Conservation (phyloP, 2,888 invertebrate species). For the Drosophila diplacantha region DNA sequence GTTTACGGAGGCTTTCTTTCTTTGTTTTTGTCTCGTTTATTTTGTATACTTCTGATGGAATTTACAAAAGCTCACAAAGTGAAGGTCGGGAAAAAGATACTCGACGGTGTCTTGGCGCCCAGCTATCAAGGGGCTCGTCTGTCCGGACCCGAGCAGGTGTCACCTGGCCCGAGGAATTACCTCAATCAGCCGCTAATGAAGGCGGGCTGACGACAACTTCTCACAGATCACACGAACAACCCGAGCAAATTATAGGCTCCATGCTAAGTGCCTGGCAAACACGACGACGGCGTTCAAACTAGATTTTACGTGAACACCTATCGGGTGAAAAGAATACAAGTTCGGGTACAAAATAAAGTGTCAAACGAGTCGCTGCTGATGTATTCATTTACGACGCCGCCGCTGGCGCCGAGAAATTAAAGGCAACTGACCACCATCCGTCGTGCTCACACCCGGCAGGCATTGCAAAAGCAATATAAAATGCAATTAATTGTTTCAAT, state of each 20-base stretch:
- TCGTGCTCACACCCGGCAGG: conserved; percentile 26
- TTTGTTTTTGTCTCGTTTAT: conserved; percentile 7
- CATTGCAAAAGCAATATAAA: conserved; percentile 36
- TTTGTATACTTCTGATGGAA: conserved; percentile 5
- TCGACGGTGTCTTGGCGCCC: neutral
- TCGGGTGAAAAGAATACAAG: conserved; percentile 17
- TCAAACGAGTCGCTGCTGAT: conserved; percentile 29
- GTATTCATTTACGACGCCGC: conserved; percentile 30
- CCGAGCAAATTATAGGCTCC: conserved; percentile 30
- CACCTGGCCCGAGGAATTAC: conserved; percentile 7
- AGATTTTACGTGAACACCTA: conserved; percentile 49
- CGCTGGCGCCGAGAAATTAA: conserved; percentile 38
- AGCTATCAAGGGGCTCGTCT: conserved; percentile 52
- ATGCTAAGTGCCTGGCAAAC: conserved; percentile 49
- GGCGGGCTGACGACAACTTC: conserved; percentile 33
- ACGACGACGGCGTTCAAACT: conserved; percentile 38
- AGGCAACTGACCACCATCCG: conserved; percentile 40
- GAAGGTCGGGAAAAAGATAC: conserved; percentile 27
- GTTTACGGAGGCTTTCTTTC: conserved; percentile 20
- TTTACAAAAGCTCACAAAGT: conserved; percentile 4
- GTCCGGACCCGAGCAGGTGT: conserved; percentile 10
- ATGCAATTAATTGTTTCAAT: conserved; percentile 47
- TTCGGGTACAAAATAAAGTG: conserved; percentile 7
- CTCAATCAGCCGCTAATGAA: conserved; percentile 42
- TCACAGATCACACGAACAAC: conserved; percentile 18